A percentile compares a stretch with the other conserved stretches of the same genome.
Conservation (phyloP, 2,797 vertebrate genomes). For the Xerus rutilus region DNA sequence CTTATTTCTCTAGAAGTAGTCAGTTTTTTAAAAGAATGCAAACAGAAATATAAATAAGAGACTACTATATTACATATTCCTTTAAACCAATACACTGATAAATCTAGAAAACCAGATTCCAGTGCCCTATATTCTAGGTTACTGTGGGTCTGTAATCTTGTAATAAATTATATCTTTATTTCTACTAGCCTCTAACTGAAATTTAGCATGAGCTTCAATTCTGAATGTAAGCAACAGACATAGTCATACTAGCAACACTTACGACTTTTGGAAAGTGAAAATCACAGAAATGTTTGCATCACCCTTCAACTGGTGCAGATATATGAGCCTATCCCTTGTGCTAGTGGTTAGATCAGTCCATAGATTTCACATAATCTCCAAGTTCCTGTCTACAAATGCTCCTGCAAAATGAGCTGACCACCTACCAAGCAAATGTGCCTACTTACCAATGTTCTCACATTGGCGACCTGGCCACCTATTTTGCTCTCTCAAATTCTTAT, state of each 20-base stretch:
- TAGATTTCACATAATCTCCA: not conserved
- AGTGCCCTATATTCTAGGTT: not conserved
- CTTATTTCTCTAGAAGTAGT: slow-evolving; percentile 22
- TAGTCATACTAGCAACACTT: not conserved
- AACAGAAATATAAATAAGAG: not conserved
- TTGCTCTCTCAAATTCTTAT: slow-evolving; percentile 2
- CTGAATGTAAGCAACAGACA: not conserved
- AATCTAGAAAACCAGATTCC: not conserved
- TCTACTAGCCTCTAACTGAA: not conserved
- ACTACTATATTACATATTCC: not conserved
- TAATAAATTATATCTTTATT: not conserved
- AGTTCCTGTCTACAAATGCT: not conserved
- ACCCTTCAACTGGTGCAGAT: not conserved
- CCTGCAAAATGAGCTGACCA: not conserved
- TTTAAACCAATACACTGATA: not conserved
- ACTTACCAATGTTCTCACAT: not conserved
- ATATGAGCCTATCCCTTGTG: not conserved
- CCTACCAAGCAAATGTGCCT: not conserved
- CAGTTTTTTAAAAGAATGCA: not conserved
- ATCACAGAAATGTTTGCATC: not conserved
- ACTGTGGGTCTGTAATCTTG: not conserved
- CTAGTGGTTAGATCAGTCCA: not conserved
- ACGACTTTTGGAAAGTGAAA: too few relatives aligned
- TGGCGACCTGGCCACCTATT: not conserved
- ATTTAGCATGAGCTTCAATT: not conserved